Evolutionary conservation across 2,113 vertebrate genomes (phyloP).

Genomic region (Ptychochromis oligacanthus): DNA sequence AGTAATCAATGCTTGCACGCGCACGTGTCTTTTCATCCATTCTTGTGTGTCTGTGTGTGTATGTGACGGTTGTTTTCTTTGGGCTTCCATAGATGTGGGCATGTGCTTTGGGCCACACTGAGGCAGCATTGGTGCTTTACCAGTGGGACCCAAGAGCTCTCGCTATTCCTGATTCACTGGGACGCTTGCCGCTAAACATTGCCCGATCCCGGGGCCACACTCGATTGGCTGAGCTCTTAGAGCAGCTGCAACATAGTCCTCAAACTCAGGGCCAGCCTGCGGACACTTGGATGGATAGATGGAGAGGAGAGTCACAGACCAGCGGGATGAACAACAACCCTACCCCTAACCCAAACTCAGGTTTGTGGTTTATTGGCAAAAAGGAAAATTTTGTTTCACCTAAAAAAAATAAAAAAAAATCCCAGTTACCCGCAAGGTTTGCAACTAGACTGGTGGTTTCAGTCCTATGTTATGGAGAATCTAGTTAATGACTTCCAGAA

Average conservation of each 20-base stretch:
- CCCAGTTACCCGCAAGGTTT: neutral
- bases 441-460: too few species aligned
- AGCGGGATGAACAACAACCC: constrained; percentile 83
- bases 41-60: neutral
- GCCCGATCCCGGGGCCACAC: constrained; percentile 94
- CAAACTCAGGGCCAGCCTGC: constrained; percentile 77
- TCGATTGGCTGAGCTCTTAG: constrained; percentile 92
- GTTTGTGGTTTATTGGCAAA: constrained; percentile 64
- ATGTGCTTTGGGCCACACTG: constrained; percentile 92
- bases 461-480: neutral
- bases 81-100: constrained; percentile 91
- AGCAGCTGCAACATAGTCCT: constrained; percentile 90
- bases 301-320: constrained; percentile 83
- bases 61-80: constrained; percentile 6
- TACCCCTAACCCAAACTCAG: constrained; percentile 84
- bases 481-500: neutral
- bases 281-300: constrained; percentile 89
- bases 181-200: constrained; percentile 91
- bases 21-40: neutral
- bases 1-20: constrained; percentile 48
- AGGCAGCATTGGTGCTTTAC: constrained; percentile 92
- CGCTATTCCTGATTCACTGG: constrained; percentile 95
- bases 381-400: neutral
- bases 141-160: constrained; percentile 97
- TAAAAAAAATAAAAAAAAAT: neutral